Evolutionary conservation across 2,888 invertebrate species (phyloP), one percentile per base, ranked within the genome.

Genomic region (Catotricha subobsoleta): DNA sequence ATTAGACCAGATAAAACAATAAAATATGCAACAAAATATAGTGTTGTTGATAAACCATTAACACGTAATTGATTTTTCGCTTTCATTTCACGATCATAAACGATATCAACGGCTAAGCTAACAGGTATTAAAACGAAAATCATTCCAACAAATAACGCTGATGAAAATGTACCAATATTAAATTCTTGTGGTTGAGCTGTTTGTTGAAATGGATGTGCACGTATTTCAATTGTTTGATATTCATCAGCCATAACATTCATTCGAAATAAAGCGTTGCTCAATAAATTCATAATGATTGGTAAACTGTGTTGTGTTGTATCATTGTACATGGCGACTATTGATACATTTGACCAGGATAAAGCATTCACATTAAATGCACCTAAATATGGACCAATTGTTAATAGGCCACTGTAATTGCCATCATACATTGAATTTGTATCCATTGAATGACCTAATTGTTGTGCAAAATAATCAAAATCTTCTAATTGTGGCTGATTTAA

Each of bases 31-130:
- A 74, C 58, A 58, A 80, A 82, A 57, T 82, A 82, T 68, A 80
- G 71, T 49, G 67, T 67, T 60, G 79, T 77, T 1, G 78, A 74
- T 15, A 87, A 62, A 1, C 87, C 86, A 56, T 86, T 81, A 15
- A 84, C 80, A 13, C 84, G 68, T 25, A 87, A 65, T 56, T 83
- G 83, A 57, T 83, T 83, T 56, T 82, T 79, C 1, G 81, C 78
- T 65, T 79, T 80, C 43, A 77, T 76, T 83, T 86, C 82, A 56
- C 84, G 67, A 59, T 87, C 87, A 54, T 80, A 76, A 1, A 87
- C 84, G 60, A 84, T 75, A 49, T 82, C 81, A 6, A 81, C 74
- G 1, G 80, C 81, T 51, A 86, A 64, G 21, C 77, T 79, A 21
- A 81, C 76, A 0, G 84, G 80, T 13, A 84, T 73, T 42, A 82